These are phyloP conservation scores for Yponomeuta cagnagella DNA, from an alignment of 2,888 invertebrate genomes.

Conservation along the genomic window DNA sequence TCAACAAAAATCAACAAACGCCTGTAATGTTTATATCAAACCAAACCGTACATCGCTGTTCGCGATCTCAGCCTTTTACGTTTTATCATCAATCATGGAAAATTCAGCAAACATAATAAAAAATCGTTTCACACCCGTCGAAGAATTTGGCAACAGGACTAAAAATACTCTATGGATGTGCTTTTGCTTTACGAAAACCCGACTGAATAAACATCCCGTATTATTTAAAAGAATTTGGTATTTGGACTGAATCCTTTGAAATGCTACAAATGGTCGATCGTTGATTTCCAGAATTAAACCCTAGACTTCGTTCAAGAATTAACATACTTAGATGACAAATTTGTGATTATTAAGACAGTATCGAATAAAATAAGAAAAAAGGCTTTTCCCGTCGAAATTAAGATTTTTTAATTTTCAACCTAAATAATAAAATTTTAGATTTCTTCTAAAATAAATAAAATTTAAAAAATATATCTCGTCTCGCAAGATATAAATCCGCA, in stretches of 20 bases:
- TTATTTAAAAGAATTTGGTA: background rate
- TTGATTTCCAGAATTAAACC: too few species aligned
- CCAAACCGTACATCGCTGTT: conserved; percentile 11
- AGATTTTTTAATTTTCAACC: background rate
- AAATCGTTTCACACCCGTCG: background rate
- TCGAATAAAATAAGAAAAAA: too few species aligned
- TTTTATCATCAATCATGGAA: conserved; percentile 12
- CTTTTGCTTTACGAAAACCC: background rate
- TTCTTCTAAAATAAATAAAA: background rate
- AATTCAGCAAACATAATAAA: conserved; percentile 13
- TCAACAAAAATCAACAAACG: conserved; percentile 40
- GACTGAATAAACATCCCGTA: conserved; percentile 1
- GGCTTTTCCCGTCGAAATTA: too few species aligned
- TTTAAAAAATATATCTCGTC: too few species aligned
- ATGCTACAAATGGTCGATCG: too few species aligned
- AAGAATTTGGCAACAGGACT: conserved; percentile 10
- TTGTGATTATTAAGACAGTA: too few species aligned
- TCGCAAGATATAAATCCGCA: too few species aligned
- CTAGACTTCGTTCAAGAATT: too few species aligned
- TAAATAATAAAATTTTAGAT: background rate
- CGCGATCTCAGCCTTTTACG: conserved; percentile 14
- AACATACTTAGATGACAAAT: too few species aligned
- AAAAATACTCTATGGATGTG: conserved; percentile 4
- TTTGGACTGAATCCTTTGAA: too few species aligned
- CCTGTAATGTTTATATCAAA: conserved; percentile 30